Evolutionary conservation across 2,113 vertebrate species (phyloP), one percentile per base, ranked within the genome.

Genomic region (Tachycineta bicolor): DNA sequence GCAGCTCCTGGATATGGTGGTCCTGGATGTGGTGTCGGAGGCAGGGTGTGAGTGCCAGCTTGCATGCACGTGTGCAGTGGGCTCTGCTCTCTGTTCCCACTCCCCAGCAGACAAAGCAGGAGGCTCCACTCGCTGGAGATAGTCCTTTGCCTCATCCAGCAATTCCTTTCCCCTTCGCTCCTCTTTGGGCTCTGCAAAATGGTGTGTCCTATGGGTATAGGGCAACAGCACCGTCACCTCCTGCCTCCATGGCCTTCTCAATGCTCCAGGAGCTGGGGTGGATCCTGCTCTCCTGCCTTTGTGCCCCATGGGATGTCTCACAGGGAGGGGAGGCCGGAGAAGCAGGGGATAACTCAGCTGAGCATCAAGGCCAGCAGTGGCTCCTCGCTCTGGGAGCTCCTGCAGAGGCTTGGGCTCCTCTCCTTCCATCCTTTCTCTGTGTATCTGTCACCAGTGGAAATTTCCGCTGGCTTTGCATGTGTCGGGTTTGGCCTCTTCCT

Each of bases 281-380:
- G 85, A 67, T 59, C 55, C 41, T 74, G 55, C 43, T 62, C 12
- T 56, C n/a, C 29, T 65, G n/a, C 22, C 24, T 41, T 68, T 4
- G 28, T 62, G 43, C 20, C 28, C 52, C 5, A 0, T 25, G 39
- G 47, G 44, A 19, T 59, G 29, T 23, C 41, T 58, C 0, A 0
- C 21, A 26, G 50, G 21, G 53, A 73, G n/a, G 5, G 33, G 11
- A 52, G 52, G 13, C 1, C 2, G 34, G 31, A 16, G 47, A 73
- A 52, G n/a, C 52, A n/a, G 18, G 13, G 15, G 24, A 14, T 12
- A 71, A 44, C 0, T 0, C 2, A 4, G 31, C 1, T 1, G 8
- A 63, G 68, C 67, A 64, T 73, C 33, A 52, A 22, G 6, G 19
- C 6, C 15, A 64, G 71, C 6, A 3, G 18, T 24, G 46, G 15